Conservation (phyloP, 2,113 vertebrate species). For the Anhinga anhinga region DNA sequence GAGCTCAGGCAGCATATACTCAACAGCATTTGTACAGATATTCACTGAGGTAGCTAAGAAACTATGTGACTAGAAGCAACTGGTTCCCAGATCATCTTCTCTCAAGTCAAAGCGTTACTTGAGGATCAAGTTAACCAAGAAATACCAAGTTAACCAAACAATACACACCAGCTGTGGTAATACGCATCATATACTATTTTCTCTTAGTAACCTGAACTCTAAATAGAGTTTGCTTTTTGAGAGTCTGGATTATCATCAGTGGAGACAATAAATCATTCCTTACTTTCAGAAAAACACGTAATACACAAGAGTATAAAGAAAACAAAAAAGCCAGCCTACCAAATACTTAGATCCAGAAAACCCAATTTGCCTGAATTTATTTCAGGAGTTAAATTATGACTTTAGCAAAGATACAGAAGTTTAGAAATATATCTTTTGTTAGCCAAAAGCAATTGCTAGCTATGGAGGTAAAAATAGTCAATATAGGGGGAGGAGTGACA, state of each 20-base stretch:
- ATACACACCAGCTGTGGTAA: not conserved
- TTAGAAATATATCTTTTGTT: not conserved
- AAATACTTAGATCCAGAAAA: not conserved
- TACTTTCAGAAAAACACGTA: not conserved
- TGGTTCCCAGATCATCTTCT: not conserved
- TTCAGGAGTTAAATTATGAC: not conserved
- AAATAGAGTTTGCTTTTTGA: not conserved
- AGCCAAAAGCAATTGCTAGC: not conserved
- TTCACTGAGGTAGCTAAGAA: not conserved
- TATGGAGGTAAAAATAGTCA: not conserved
- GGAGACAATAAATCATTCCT: not conserved
- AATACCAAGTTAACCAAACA: not conserved
- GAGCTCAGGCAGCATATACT: not conserved
- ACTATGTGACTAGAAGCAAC: not conserved
- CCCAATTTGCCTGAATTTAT: not conserved
- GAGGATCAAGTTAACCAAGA: not conserved
- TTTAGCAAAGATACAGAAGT: not conserved
- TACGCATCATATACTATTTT: not conserved
- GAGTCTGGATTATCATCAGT: not conserved
- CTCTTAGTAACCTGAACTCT: not conserved
- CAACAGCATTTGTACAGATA: not conserved
- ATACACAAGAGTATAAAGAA: not conserved
- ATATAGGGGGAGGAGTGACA: not conserved
- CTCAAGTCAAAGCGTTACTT: not conserved
- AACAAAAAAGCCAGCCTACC: not conserved